Evolutionary conservation across 2,888 invertebrate species (phyloP).

Genomic region (Drosophila trichaetosa): DNA sequence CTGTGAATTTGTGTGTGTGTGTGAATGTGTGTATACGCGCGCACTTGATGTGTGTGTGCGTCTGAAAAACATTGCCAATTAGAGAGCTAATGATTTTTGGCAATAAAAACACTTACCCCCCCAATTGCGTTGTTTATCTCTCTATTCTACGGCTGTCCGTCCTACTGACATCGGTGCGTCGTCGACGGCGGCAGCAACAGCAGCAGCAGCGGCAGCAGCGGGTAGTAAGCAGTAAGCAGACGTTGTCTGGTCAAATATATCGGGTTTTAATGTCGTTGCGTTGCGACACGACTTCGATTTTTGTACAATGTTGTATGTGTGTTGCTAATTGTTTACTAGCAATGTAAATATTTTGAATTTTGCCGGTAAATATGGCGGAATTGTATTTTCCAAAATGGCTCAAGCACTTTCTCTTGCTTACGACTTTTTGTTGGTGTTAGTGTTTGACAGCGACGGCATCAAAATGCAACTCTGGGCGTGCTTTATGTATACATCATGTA

Average conservation of each 20-base stretch:
- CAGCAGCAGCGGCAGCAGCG: slow-evolving; percentile 5
- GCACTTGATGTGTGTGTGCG: slow-evolving; percentile 54
- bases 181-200: slow-evolving; percentile 53
- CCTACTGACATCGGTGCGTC: slow-evolving; percentile 67
- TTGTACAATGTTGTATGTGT: slow-evolving; percentile 37
- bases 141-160: slow-evolving; percentile 42
- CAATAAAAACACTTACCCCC: slow-evolving; percentile 39
- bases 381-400: slow-evolving; percentile 83
- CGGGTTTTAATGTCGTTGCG: slow-evolving; percentile 31
- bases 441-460: slow-evolving; percentile 61
- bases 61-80: slow-evolving; percentile 58
- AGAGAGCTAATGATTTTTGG: slow-evolving; percentile 49
- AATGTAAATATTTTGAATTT: slow-evolving; percentile 84
- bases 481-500: slow-evolving; percentile 67
- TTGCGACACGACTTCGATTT: slow-evolving; percentile 24
- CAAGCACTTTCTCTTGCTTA: slow-evolving; percentile 76
- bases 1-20: slow-evolving; percentile 18
- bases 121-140: slow-evolving; percentile 51
- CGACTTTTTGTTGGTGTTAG: slow-evolving; percentile 63
- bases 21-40: slow-evolving; percentile 51
- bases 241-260: slow-evolving; percentile 55
- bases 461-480: slow-evolving; percentile 67
- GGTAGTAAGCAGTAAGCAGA: slow-evolving; percentile 48
- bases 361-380: slow-evolving; percentile 84
- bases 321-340: slow-evolving; percentile 49